Percentiles rank a stretch among this genome's conserved stretches.
These are phyloP conservation scores for Axinella damicornis DNA, from an alignment of 37 sponge, comb jelly and placozoan species.

Conservation along the genomic window DNA sequence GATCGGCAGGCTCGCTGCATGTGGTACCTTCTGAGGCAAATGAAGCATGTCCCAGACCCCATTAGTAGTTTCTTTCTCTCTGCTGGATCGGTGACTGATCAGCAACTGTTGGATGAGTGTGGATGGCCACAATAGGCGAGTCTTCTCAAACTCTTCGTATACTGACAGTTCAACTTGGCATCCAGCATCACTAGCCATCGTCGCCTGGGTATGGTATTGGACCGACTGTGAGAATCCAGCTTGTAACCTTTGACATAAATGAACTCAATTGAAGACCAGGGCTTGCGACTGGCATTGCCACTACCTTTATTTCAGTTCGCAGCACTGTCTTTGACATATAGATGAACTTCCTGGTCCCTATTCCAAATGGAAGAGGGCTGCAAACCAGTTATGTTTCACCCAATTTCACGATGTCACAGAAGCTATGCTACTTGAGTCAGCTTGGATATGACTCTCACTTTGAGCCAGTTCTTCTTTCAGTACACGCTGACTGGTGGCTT, in stretches of 20 bases:
- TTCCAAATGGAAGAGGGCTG: conserved; percentile 59
- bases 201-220: conserved; percentile 4
- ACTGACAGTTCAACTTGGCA: too few species aligned
- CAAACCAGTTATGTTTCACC: conserved; percentile 28
- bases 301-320: conserved; percentile 75
- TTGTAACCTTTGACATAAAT: conserved; percentile 76
- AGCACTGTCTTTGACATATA: conserved; percentile 89
- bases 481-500: conserved; percentile 82
- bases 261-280: conserved; percentile 73
- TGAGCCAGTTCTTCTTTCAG: not conserved
- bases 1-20: too few species aligned
- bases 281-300: conserved; percentile 58
- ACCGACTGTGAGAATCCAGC: conserved; percentile 36
- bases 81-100: too few species aligned
- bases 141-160: too few species aligned
- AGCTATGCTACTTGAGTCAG: conserved; percentile 52
- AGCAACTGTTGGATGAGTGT: too few species aligned
- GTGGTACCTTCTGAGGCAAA: too few species aligned
- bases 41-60: too few species aligned
- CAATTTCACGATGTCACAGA: conserved; percentile 69
- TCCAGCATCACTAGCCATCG: conserved; percentile 24
- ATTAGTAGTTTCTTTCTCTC: too few species aligned
- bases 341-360: conserved; percentile 82
- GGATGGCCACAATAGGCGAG: too few species aligned
- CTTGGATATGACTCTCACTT: conserved; percentile 79